Evolutionary conservation across 2,888 invertebrate species (phyloP).

Genomic region (Crossocerus cetratus): DNA sequence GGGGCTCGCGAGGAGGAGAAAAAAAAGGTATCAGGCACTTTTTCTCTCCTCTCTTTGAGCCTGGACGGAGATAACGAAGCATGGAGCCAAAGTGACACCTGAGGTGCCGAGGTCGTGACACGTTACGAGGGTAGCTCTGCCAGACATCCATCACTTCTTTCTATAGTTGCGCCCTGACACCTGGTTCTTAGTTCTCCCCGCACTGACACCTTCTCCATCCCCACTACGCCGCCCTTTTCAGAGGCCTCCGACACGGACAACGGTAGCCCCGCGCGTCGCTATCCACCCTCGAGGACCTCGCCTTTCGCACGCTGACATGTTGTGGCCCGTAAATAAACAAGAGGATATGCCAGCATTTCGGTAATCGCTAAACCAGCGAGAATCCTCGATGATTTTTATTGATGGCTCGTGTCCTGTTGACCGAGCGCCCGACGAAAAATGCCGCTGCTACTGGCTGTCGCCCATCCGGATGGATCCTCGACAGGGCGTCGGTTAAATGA

Average conservation of each 20-base stretch:
- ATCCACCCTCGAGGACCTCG: slow-evolving; percentile 54
- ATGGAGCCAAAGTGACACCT: slow-evolving; percentile 71
- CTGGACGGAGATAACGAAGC: slow-evolving; percentile 65
- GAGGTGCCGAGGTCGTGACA: slow-evolving; percentile 68
- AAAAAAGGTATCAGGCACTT: slow-evolving; percentile 20
- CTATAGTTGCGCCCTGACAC: slow-evolving; percentile 67
- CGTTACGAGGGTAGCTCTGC: slow-evolving; percentile 67
- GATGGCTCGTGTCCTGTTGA: slow-evolving; percentile 46
- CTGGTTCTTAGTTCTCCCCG: slow-evolving; percentile 66
- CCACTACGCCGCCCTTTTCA: slow-evolving; percentile 43
- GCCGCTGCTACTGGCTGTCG: neutral
- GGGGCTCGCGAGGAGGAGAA: neutral
- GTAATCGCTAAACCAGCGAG: slow-evolving; percentile 48
- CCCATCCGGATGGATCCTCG: neutral
- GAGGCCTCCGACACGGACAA: slow-evolving; percentile 35
- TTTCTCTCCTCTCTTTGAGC: slow-evolving; percentile 30
- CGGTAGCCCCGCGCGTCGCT: slow-evolving; percentile 46
- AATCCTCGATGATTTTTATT: slow-evolving; percentile 66
- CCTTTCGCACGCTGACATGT: slow-evolving; percentile 35
- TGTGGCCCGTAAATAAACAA: slow-evolving; percentile 63
- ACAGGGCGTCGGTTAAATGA: neutral
- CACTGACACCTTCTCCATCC: slow-evolving; percentile 29
- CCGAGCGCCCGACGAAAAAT: slow-evolving; percentile 17
- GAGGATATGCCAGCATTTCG: slow-evolving; percentile 39
- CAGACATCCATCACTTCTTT: slow-evolving; percentile 73